A percentile compares a stretch with the other conserved stretches of the same genome.
phyloP scores from a whole-genome alignment of 2,113 vertebrate species.

The Calypte anna region DNA sequence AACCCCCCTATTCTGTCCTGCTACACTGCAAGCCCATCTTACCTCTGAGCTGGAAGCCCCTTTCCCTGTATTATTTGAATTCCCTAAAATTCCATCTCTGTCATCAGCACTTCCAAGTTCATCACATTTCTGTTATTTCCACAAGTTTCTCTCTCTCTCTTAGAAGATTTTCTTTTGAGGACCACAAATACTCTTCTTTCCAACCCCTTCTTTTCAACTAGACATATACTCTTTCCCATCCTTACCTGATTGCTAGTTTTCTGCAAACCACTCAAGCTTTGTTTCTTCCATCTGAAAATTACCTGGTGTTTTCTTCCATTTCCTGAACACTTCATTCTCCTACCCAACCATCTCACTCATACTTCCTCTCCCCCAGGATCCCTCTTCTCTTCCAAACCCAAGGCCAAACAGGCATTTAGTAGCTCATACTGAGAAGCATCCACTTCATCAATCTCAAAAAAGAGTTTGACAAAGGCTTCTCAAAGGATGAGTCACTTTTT shows the following conservation, averaged over 20 bases:
- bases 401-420: neutral
- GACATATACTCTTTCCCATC: neutral
- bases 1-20: neutral
- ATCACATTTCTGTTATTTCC: neutral
- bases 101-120: neutral
- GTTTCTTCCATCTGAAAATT: neutral
- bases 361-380: neutral
- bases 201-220: neutral
- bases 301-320: neutral
- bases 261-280: neutral
- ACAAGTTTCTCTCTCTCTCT: neutral
- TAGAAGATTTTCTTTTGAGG: neutral
- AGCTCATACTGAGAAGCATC: neutral
- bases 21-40: neutral
- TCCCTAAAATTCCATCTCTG: neutral
- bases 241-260: neutral
- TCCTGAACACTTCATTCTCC: neutral
- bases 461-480: neutral
- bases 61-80: neutral
- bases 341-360: fast-evolving
- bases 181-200: neutral
- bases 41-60: neutral
- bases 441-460: neutral
- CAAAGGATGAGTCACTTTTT: neutral
- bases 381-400: neutral